A percentile compares a stretch with the other conserved stretches of the same genome.
Conservation (phyloP, 2,797 vertebrate species). For the Macroramphosus scolopax region DNA sequence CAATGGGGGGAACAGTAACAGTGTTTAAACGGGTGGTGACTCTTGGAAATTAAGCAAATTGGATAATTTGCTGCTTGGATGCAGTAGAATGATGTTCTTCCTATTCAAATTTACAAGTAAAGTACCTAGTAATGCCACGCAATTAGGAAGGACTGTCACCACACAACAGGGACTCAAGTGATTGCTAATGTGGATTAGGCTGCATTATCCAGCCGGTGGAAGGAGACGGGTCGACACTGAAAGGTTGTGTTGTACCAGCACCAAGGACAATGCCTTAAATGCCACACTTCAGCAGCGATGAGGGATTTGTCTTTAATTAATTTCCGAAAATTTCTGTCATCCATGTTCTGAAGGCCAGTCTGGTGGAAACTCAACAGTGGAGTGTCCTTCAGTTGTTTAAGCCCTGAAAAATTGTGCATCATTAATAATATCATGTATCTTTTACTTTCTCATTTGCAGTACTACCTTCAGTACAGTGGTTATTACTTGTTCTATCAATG, state of each 20-base stretch:
- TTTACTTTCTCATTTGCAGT: constrained; percentile 39
- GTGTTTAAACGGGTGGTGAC: constrained; percentile 50
- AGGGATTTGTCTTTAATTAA: constrained; percentile 82
- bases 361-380: constrained; percentile 52
- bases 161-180: constrained; percentile 74
- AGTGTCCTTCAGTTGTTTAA: constrained; percentile 65
- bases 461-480: constrained; percentile 34
- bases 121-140: constrained; percentile 82
- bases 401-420: constrained; percentile 67
- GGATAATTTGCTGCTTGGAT: constrained; percentile 85
- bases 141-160: constrained; percentile 78
- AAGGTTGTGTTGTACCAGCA: constrained; percentile 73
- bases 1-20: constrained; percentile 58
- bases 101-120: constrained; percentile 83
- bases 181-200: constrained; percentile 79
- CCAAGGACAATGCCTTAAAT: constrained; percentile 81
- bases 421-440: constrained; percentile 73
- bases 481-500: too few relatives aligned
- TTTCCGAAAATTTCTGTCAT: constrained; percentile 74
- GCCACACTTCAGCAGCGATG: constrained; percentile 77
- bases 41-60: constrained; percentile 80
- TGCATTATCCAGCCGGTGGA: constrained; percentile 70
- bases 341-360: constrained; percentile 65
- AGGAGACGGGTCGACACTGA: constrained; percentile 67
- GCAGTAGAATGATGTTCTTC: constrained; percentile 79